Evolutionary conservation across 2,888 invertebrate genomes (phyloP).

Genomic region (Eupithecia dodoneata): DNA sequence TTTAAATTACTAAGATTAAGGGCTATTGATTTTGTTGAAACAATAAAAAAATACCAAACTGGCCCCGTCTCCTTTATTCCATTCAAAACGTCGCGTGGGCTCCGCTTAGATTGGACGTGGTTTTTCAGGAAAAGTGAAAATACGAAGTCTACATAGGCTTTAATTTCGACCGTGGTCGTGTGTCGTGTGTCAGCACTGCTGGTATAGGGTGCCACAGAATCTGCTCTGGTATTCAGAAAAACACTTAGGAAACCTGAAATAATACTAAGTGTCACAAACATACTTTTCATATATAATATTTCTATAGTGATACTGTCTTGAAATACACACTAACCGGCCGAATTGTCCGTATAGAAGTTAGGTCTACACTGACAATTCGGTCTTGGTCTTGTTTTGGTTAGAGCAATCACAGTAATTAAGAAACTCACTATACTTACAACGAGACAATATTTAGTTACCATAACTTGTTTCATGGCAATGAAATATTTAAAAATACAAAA

Average conservation of each 20-base stretch:
- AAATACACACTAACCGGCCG: too few species aligned
- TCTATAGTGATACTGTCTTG: too few species aligned
- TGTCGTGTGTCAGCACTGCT: constrained; percentile 33
- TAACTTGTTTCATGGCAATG: too few species aligned
- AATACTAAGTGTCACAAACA: too few species aligned
- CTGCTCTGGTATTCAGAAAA: neutral
- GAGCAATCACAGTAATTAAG: neutral
- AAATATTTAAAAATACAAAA: too few species aligned
- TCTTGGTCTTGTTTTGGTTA: too few species aligned
- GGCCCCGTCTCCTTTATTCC: constrained; percentile 22
- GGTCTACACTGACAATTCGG: too few species aligned
- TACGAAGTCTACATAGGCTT: constrained; percentile 61
- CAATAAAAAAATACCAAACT: too few species aligned
- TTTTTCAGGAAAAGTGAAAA: constrained; percentile 71
- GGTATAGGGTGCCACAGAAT: neutral
- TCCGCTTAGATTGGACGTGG: constrained; percentile 53
- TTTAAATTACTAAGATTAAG: too few species aligned
- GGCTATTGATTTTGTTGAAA: too few species aligned
- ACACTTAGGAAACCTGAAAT: constrained; percentile 85
- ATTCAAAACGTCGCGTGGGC: constrained; percentile 47
- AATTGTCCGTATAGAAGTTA: too few species aligned
- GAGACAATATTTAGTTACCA: neutral
- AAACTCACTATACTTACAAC: neutral
- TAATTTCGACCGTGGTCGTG: constrained; percentile 53
- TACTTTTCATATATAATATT: too few species aligned